Conservation (phyloP, 2,113 vertebrate genomes). For the Ptilonorhynchus violaceus region DNA sequence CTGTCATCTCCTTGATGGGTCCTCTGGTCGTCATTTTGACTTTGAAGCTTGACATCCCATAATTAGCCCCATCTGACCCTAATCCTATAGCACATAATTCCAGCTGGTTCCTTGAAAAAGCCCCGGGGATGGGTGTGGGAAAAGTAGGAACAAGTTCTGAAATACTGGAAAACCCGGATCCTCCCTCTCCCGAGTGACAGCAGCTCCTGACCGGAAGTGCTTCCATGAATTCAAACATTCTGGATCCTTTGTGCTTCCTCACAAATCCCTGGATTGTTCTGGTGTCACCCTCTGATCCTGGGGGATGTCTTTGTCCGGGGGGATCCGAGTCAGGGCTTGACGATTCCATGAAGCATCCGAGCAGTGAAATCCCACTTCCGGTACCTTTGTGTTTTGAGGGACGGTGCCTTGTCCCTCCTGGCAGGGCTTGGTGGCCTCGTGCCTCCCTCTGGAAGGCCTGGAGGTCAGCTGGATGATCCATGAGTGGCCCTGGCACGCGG, state of each 20-base stretch:
- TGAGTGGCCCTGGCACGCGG: rapidly evolving
- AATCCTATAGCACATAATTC: background rate
- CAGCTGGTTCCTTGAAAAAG: background rate
- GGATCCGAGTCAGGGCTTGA: background rate
- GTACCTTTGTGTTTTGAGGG: background rate
- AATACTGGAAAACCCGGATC: background rate
- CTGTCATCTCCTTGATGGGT: background rate
- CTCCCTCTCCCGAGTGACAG: background rate
- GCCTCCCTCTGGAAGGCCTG: background rate
- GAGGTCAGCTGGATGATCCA: background rate
- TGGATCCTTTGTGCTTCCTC: background rate
- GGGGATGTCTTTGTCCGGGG: background rate
- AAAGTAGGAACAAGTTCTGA: rapidly evolving
- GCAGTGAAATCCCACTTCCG: background rate
- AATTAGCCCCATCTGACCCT: background rate
- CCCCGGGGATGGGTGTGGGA: background rate
- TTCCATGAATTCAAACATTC: rapidly evolving
- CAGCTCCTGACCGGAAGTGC: background rate
- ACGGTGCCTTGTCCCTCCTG: background rate
- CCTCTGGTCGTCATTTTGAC: rapidly evolving
- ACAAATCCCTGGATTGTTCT: background rate
- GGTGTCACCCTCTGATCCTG: background rate
- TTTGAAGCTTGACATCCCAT: background rate
- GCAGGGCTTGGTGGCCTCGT: background rate
- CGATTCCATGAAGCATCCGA: background rate